These are phyloP conservation scores for Ascaphus truei DNA, from an alignment of 2,113 vertebrate species.

Conservation along the genomic window DNA sequence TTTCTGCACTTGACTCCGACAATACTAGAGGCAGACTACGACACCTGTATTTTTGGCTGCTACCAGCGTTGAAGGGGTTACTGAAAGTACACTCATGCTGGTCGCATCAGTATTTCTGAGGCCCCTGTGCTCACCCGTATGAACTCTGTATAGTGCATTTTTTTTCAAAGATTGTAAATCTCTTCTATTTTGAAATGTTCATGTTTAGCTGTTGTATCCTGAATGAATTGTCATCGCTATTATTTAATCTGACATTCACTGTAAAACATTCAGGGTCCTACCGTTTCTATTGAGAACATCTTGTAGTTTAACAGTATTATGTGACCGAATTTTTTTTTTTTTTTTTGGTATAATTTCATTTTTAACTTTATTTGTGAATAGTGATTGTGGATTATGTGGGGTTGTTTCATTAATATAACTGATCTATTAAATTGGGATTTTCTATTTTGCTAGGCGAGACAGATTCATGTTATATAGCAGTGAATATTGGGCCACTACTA, in stretches of 20 bases:
- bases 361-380: slow-evolving; percentile 90
- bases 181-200: slow-evolving; percentile 75
- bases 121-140: slow-evolving; percentile 69
- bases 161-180: slow-evolving; percentile 74
- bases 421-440: slow-evolving; percentile 62
- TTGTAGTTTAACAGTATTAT: slow-evolving; percentile 96
- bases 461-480: slow-evolving; percentile 64
- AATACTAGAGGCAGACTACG: neutral
- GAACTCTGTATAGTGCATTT: slow-evolving; percentile 74
- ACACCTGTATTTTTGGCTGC: neutral
- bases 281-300: slow-evolving; percentile 79
- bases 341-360: slow-evolving; percentile 81
- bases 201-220: slow-evolving; percentile 70
- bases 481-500: slow-evolving; percentile 80
- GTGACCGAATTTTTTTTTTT: slow-evolving; percentile 46
- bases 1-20: neutral
- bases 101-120: slow-evolving; percentile 67
- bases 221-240: slow-evolving; percentile 67
- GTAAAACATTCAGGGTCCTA: slow-evolving; percentile 77
- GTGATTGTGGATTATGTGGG: slow-evolving; percentile 87
- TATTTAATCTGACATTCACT: slow-evolving; percentile 65
- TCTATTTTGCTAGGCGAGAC: slow-evolving; percentile 61
- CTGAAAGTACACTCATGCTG: slow-evolving; percentile 57
- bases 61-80: neutral
- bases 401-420: slow-evolving; percentile 76